A percentile compares a stretch with the other conserved stretches of the same genome.
phyloP scores from a whole-genome alignment of 1,140 invertebrate species.

The Galleria mellonella region DNA sequence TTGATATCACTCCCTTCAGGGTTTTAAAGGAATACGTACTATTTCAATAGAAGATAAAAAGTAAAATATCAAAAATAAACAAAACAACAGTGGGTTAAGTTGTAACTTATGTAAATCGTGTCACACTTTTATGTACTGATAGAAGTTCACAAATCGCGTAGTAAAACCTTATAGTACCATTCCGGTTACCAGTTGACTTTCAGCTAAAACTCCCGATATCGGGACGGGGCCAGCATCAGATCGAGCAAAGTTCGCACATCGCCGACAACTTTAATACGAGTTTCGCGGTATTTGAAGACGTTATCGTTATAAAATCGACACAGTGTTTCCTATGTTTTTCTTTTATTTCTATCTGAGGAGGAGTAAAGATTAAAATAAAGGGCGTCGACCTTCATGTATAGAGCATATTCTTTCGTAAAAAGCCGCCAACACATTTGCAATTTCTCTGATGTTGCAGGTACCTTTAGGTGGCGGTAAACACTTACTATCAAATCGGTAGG shows the following conservation, averaged over 20 bases:
- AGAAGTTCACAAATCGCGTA: conserved; percentile 46
- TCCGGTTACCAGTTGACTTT: conserved; percentile 22
- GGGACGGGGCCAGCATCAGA: conserved; percentile 26
- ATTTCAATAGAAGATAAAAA: too few species aligned
- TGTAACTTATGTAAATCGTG: not conserved
- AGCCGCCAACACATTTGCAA: too few species aligned
- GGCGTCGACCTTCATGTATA: too few species aligned
- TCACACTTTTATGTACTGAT: conserved; percentile 20
- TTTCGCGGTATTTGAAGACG: conserved; percentile 30
- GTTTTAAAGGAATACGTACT: too few species aligned
- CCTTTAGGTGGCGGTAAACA: too few species aligned
- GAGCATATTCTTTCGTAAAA: too few species aligned
- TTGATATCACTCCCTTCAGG: too few species aligned
- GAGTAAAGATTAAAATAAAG: too few species aligned
- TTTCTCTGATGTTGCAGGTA: too few species aligned
- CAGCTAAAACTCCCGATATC: conserved; percentile 28
- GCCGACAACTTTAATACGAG: conserved; percentile 39
- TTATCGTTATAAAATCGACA: conserved; percentile 43
- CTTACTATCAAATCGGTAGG: too few species aligned
- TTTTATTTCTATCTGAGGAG: not conserved
- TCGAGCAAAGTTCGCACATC: conserved; percentile 26
- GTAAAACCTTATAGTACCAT: conserved; percentile 26
- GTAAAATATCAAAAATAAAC: not conserved
- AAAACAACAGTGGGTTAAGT: not conserved
- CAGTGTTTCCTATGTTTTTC: conserved; percentile 20